Evolutionary conservation across 2,888 invertebrate genomes (phyloP), one percentile per base, ranked within the genome.

Genomic region (Brachypalpus laphriformis): DNA sequence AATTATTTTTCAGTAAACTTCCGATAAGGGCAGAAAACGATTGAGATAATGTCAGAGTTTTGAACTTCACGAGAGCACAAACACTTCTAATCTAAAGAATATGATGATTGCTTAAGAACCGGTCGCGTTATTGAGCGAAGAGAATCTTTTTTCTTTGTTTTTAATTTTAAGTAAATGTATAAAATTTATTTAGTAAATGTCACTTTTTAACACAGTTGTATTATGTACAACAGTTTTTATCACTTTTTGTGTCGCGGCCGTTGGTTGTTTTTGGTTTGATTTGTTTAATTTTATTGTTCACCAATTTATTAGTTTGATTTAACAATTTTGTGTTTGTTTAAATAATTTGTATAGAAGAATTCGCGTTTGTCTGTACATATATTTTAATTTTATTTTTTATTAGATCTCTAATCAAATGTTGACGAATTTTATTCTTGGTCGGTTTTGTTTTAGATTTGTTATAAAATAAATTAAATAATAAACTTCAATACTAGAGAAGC

Each of bases 401-500:
- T 42, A 65, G 25, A 75, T 37, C 75, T 63, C 56, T 61, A 78
- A 70, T 59, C 40, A 20, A 54, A 34, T 70, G 31, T 61, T 77
- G n/a, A n/a, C n/a, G n/a, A n/a, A n/a, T n/a, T n/a, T n/a, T n/a
- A n/a, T n/a, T n/a, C n/a, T n/a, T n/a, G n/a, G n/a, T n/a, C n/a
- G n/a, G n/a, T n/a, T n/a, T n/a, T n/a, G 68, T 31, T 31, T 54
- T 45, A n/a, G 2, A 16, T 6, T 40, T 25, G 68, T 42, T 68
- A 7, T 42, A n/a, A 51, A 51, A 42, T 18, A 34, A 40, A 31
- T 34, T 49, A 28, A 47, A 20, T 49, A 61, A 40, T 59, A 14
- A 31, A 51, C 28, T 40, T 18, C 31, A 72, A 82, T 87, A 88
- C 89, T 89, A 91, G 88, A 89, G 90, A 88, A 91, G 91, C 90